Evolutionary conservation across 2,888 invertebrate genomes (phyloP), one percentile per base, ranked within the genome.

Genomic region (Drosophila meridionalis): DNA sequence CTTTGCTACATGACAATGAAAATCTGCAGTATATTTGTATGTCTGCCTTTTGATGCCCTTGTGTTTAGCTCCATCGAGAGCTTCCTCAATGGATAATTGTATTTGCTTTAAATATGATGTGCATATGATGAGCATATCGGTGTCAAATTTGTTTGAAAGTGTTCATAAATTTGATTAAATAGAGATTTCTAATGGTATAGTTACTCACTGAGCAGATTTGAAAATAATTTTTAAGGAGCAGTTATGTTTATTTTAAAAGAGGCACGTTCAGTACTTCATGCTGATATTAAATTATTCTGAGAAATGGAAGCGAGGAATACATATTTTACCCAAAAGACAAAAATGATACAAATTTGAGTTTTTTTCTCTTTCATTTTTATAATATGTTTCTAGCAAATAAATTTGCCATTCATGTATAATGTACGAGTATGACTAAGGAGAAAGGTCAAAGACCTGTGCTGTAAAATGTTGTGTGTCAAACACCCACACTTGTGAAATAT

Each of bases 1-100:
- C 85, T 86, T 87, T 87, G 86, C 76, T 73, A 81, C 87, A 87
- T 88, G 88, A 76, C 83, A 88, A 88, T 87, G 86, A 86, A 87
- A 87, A 72, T 83, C 80, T 76, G 76, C 80, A 86, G 80, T 72
- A 76, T 71, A 76, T 77, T 82, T 70, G 56, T 72, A 43, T 50
- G 65, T 30, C 50, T 61, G 74, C 45, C 59, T 59, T 61, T 64
- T 28, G 40, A 59, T 72, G 60, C 61, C 48, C 71, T 79, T 58
- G 40, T 20, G 28, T 7, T 28, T 14, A 12, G 38, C 36, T 55
- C 8, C 38, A 40, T 28, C 40, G 42, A 42, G n/a, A 42, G 30
- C 14, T 2, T 12, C 26, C 26, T 14, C 26, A n/a, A 12, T 38
- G 36, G 11, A 53, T 53, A 53, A 53, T 36, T 53, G 53, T 36